Evolutionary conservation across 2,113 vertebrate genomes (phyloP).

Genomic region (Nycticorax nycticorax): DNA sequence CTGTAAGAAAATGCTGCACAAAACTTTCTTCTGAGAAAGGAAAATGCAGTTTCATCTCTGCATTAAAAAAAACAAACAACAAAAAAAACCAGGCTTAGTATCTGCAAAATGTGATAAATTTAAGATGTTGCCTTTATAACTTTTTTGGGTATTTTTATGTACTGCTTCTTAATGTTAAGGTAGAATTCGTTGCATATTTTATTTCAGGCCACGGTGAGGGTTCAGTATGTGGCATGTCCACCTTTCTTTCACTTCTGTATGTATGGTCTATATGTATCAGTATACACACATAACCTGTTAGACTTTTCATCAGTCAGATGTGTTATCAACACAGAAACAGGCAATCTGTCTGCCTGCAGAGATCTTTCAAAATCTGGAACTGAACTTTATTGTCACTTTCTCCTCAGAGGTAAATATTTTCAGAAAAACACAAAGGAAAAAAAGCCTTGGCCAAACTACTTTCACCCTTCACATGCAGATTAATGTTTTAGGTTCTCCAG

Average conservation of each 20-base stretch:
- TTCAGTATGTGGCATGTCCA: not conserved
- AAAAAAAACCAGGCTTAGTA: not conserved
- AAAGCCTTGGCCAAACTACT: not conserved
- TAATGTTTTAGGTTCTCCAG: not conserved
- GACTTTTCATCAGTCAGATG: not conserved
- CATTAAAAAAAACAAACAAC: rapidly evolving
- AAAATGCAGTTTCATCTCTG: not conserved
- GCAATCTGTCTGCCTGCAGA: not conserved
- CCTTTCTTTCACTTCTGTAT: not conserved
- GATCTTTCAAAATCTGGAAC: not conserved
- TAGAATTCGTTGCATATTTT: not conserved
- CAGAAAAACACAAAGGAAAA: not conserved
- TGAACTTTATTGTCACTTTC: not conserved
- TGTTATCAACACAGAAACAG: not conserved
- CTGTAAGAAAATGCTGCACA: not conserved
- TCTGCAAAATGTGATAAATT: not conserved
- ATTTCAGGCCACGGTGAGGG: not conserved
- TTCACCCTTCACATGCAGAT: not conserved
- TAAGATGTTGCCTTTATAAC: not conserved
- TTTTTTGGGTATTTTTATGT: not conserved
- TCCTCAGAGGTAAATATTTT: not conserved
- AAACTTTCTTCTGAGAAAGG: not conserved
- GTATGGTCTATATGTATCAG: not conserved
- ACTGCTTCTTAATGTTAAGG: not conserved
- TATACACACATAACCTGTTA: not conserved